Evolutionary conservation across 2,888 invertebrate species (phyloP).

Genomic region (Cheilosia vernalis): DNA sequence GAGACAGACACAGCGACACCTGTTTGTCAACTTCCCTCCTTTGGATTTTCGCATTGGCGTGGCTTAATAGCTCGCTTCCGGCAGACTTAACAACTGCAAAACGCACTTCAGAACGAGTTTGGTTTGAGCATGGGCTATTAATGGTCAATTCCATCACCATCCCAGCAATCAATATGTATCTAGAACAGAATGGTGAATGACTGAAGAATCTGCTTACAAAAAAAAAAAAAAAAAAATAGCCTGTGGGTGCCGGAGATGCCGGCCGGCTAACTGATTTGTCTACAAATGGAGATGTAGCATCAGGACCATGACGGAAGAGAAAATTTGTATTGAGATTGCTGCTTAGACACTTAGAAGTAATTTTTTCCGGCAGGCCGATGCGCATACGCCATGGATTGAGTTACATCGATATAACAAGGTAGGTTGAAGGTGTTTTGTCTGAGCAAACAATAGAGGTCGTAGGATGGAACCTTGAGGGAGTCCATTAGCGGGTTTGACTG

Average conservation of each 20-base stretch:
- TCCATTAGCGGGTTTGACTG: slow-evolving; percentile 1
- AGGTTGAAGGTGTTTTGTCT: slow-evolving; percentile 5
- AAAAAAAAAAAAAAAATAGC: neutral
- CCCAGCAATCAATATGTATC: slow-evolving; percentile 53
- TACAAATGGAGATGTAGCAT: slow-evolving; percentile 34
- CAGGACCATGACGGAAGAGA: slow-evolving; percentile 64
- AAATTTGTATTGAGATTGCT: slow-evolving; percentile 29
- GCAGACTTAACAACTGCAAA: slow-evolving; percentile 63
- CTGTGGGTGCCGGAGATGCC: slow-evolving; percentile 47
- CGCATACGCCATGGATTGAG: slow-evolving; percentile 45
- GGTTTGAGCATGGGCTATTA: slow-evolving; percentile 42
- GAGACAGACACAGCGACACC: slow-evolving; percentile 41
- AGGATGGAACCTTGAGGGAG: slow-evolving; percentile 30
- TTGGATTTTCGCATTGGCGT: slow-evolving; percentile 41
- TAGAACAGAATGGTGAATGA: slow-evolving; percentile 56
- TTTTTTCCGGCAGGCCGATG: slow-evolving; percentile 59
- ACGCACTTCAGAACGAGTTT: slow-evolving; percentile 65
- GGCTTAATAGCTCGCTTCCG: slow-evolving; percentile 60
- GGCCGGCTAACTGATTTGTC: slow-evolving; percentile 52
- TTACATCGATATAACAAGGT: neutral
- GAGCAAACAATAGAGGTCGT: slow-evolving; percentile 17
- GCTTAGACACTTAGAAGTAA: slow-evolving; percentile 49
- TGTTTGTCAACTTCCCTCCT: slow-evolving; percentile 60
- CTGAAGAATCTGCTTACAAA: slow-evolving; percentile 31
- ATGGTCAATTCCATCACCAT: slow-evolving; percentile 67